Conservation (phyloP, 37 sponge, comb jelly and placozoan genomes). For the Beroe ovata region DNA sequence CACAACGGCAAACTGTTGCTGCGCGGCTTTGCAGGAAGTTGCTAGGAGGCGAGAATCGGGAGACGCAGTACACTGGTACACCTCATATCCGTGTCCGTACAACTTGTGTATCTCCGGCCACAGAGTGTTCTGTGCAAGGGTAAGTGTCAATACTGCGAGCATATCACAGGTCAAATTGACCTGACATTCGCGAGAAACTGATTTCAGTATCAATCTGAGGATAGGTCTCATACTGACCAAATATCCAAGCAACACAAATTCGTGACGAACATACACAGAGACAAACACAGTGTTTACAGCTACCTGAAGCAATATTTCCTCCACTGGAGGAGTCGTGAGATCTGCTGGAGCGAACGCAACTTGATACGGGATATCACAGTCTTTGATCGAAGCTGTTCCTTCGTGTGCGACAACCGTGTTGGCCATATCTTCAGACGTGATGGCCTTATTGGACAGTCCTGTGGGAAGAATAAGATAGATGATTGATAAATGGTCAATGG, state of each 20-base stretch:
- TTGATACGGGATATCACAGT: slow-evolving; percentile 53
- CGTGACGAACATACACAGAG: no score
- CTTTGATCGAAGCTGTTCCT: slow-evolving; percentile 28
- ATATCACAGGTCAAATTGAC: no score
- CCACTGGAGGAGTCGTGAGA: slow-evolving; percentile 15
- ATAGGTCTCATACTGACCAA: no score
- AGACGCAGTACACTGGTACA: slow-evolving; percentile 62
- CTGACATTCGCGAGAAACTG: no score
- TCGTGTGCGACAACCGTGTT: neutral
- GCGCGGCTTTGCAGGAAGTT: slow-evolving; percentile 8
- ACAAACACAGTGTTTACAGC: no score
- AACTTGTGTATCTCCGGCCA: slow-evolving; percentile 66
- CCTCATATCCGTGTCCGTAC: slow-evolving; percentile 66
- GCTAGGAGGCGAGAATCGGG: neutral
- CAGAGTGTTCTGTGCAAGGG: slow-evolving; percentile 40
- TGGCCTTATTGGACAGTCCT: slow-evolving; percentile 48
- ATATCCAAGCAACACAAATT: no score
- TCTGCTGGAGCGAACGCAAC: slow-evolving; percentile 41
- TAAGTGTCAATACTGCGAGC: no score
- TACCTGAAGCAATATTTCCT: slow-evolving; percentile 64
- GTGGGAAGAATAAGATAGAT: no score
- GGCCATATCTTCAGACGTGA: slow-evolving; percentile 25
- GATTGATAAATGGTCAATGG: no score
- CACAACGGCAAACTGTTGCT: slow-evolving; percentile 43
- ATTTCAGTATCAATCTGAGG: no score